phyloP scores from a whole-genome alignment of 2,797 vertebrate species.

The Oreonectes daqikongensis region DNA sequence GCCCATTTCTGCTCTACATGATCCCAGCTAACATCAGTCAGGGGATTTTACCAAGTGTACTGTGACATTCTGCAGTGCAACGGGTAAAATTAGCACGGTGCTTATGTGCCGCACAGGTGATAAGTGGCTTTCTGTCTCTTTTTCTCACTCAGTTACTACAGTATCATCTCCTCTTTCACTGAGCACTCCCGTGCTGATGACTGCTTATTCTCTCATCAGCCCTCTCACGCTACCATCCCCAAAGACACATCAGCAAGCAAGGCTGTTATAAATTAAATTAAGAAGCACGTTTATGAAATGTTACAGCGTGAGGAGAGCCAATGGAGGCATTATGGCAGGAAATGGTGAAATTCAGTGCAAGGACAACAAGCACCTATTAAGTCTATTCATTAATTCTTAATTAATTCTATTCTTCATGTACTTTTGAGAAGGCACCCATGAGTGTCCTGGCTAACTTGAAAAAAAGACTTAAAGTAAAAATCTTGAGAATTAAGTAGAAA shows the following conservation, averaged over 20 bases:
- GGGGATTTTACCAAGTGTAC: slow-evolving; percentile 34
- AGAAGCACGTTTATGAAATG: slow-evolving; percentile 40
- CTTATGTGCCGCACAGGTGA: slow-evolving; percentile 29
- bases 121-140: slow-evolving; percentile 49
- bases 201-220: slow-evolving; percentile 31
- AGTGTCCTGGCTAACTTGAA: neutral
- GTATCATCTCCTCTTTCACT: slow-evolving; percentile 26
- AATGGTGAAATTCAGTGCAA: neutral
- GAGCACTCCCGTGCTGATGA: slow-evolving; percentile 5
- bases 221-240: slow-evolving; percentile 16
- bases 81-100: slow-evolving; percentile 36
- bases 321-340: neutral
- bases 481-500: too few relatives aligned
- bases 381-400: neutral
- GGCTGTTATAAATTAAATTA: slow-evolving; percentile 35
- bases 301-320: neutral
- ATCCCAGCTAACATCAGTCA: slow-evolving; percentile 24
- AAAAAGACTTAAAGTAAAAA: too few relatives aligned
- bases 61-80: slow-evolving; percentile 21
- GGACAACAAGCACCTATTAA: neutral
- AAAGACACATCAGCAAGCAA: slow-evolving; percentile 42
- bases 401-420: too few relatives aligned
- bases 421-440: neutral
- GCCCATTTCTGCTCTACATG: slow-evolving; percentile 17
- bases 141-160: slow-evolving; percentile 25